Conservation (phyloP, 2,888 invertebrate genomes). For the Hirtodrosophila alboralis region DNA sequence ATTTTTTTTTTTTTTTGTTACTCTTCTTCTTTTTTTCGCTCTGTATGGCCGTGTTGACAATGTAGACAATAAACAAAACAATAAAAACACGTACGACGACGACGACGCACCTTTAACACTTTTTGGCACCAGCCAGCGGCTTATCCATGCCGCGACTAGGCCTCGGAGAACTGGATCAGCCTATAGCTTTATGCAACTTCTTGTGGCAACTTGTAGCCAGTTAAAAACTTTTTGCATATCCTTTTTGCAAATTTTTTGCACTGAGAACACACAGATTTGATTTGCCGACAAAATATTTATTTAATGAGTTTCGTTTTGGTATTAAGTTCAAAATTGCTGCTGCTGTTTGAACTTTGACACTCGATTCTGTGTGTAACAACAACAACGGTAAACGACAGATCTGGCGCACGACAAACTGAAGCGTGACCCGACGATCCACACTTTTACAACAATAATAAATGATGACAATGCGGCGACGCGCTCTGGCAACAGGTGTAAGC, state of each 20-base stretch:
- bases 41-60: conserved; percentile 68
- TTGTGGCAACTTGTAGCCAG: conserved; percentile 1
- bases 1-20: conserved; percentile 44
- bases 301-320: no score
- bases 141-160: conserved; percentile 39
- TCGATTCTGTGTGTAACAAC: conserved; percentile 12
- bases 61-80: conserved; percentile 35
- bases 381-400: conserved; percentile 73
- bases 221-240: conserved; percentile 32
- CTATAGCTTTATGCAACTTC: conserved; percentile 16
- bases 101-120: conserved; percentile 74
- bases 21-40: conserved; percentile 17
- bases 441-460: no score
- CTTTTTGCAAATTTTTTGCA: no score
- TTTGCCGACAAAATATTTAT: not conserved
- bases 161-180: conserved; percentile 15
- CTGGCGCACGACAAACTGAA: conserved; percentile 68
- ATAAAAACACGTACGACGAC: conserved; percentile 5
- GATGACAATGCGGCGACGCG: conserved; percentile 29
- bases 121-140: conserved; percentile 34
- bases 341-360: conserved; percentile 45
- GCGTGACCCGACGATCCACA: conserved; percentile 55
- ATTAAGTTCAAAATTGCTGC: conserved; percentile 13
- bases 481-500: conserved; percentile 80
- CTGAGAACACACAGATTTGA: conserved; percentile 9